phyloP scores from a whole-genome alignment of 2,888 invertebrate species.

The Drosophila paramelanica region DNA sequence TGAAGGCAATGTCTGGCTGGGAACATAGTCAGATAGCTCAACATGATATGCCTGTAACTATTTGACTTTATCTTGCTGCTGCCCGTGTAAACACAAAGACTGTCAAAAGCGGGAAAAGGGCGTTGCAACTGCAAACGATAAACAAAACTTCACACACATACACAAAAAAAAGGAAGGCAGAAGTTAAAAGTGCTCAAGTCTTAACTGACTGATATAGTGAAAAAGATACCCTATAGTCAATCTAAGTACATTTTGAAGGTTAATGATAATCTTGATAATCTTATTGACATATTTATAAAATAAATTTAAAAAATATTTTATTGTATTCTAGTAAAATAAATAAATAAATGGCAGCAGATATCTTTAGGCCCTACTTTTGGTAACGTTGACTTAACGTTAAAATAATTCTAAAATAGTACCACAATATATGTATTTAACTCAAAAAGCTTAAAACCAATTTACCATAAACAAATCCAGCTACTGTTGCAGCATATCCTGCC shows the following conservation, averaged over 20 bases:
- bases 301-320: too few relatives aligned
- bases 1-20: slow-evolving; percentile 43
- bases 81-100: slow-evolving; percentile 51
- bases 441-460: neutral
- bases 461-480: neutral
- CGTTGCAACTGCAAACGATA: slow-evolving; percentile 32
- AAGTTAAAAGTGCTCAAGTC: neutral
- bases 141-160: slow-evolving; percentile 39
- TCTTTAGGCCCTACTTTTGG: too few relatives aligned
- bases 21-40: slow-evolving; percentile 56
- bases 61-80: slow-evolving; percentile 74
- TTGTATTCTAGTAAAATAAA: too few relatives aligned
- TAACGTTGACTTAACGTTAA: too few relatives aligned
- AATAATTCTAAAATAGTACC: too few relatives aligned
- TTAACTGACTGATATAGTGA: neutral
- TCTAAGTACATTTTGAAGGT: too few relatives aligned
- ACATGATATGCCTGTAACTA: slow-evolving; percentile 72
- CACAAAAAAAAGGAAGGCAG: neutral
- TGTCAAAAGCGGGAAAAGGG: slow-evolving; percentile 21
- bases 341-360: too few relatives aligned
- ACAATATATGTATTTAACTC: too few relatives aligned
- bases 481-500: neutral
- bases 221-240: slow-evolving; percentile 8
- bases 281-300: too few relatives aligned
- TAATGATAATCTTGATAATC: too few relatives aligned